Evolutionary conservation across 2,797 vertebrate species (phyloP).

Genomic region (Oreochromis grahami): DNA sequence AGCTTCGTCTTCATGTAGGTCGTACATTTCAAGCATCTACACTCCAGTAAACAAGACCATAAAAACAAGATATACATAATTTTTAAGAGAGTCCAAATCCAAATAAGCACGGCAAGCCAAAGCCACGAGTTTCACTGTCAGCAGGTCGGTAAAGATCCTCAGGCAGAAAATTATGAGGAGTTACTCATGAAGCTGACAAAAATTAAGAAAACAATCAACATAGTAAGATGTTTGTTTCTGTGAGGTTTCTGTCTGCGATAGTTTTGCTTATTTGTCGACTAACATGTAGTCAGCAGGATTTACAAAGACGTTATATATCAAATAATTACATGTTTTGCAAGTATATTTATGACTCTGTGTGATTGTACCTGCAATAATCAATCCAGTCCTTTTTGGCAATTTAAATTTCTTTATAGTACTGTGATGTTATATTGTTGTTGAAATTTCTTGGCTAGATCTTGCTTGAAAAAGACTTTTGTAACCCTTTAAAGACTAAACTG

Average conservation of each 20-base stretch:
- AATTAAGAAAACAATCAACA: not conserved
- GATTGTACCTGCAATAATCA: not conserved
- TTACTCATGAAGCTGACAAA: not conserved
- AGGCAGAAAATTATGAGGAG: not conserved
- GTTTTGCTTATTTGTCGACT: not conserved
- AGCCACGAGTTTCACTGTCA: not conserved
- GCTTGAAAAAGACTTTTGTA: not conserved
- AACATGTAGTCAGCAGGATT: not conserved
- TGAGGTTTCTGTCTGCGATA: not conserved
- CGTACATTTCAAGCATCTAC: not conserved
- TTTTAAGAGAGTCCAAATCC: not conserved
- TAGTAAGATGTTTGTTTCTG: not conserved
- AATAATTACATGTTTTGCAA: not conserved
- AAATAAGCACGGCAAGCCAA: not conserved
- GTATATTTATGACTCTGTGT: not conserved
- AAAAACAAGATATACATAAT: not conserved
- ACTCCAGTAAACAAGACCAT: not conserved
- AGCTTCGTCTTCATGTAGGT: not conserved
- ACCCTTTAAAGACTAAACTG: not conserved
- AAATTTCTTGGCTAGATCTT: not conserved
- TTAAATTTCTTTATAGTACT: not conserved
- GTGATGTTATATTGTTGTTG: not conserved
- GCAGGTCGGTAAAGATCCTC: not conserved
- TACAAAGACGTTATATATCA: not conserved
- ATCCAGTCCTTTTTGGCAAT: not conserved